phyloP scores from a whole-genome alignment of 2,888 invertebrate genomes.

The Girardia tigrina region DNA sequence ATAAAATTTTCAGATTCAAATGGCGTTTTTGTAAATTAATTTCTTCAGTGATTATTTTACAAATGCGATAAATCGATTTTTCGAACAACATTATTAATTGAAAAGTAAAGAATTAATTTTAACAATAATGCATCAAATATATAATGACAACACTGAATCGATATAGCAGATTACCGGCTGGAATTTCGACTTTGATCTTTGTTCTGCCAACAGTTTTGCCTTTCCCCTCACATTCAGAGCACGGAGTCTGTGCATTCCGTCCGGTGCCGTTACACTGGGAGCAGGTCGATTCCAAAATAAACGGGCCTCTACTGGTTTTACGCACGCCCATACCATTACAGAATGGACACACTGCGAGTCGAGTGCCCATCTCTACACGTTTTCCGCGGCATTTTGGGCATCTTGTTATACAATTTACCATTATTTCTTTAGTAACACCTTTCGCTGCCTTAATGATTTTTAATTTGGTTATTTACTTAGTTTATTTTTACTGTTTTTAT shows the following conservation, averaged over 20 bases:
- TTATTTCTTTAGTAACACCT: slow-evolving; percentile 81
- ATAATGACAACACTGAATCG: too few relatives aligned
- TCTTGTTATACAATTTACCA: slow-evolving; percentile 75
- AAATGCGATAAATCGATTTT: too few relatives aligned
- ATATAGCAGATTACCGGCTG: slow-evolving; percentile 61
- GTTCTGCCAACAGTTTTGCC: slow-evolving; percentile 75
- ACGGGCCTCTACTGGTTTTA: slow-evolving; percentile 61
- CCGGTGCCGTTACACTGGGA: slow-evolving; percentile 59
- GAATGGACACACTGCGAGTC: slow-evolving; percentile 69
- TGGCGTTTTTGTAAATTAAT: too few relatives aligned
- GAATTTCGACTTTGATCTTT: slow-evolving; percentile 78
- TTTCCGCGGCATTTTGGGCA: slow-evolving; percentile 75
- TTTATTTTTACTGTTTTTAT: too few relatives aligned
- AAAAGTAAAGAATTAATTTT: too few relatives aligned
- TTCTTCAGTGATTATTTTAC: too few relatives aligned
- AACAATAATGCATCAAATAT: too few relatives aligned
- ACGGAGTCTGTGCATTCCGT: slow-evolving; percentile 75
- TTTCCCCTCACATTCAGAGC: slow-evolving; percentile 78
- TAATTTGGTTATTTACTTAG: too few relatives aligned
- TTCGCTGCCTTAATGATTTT: slow-evolving; percentile 82
- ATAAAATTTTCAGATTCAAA: too few relatives aligned
- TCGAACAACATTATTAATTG: too few relatives aligned
- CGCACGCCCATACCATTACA: slow-evolving; percentile 90
- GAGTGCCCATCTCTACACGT: slow-evolving; percentile 68
- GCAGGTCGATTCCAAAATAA: slow-evolving; percentile 88